A percentile compares a stretch with the other conserved stretches of the same genome.
phyloP scores from a whole-genome alignment of 2,888 invertebrate genomes.

The Vanessa cardui region DNA sequence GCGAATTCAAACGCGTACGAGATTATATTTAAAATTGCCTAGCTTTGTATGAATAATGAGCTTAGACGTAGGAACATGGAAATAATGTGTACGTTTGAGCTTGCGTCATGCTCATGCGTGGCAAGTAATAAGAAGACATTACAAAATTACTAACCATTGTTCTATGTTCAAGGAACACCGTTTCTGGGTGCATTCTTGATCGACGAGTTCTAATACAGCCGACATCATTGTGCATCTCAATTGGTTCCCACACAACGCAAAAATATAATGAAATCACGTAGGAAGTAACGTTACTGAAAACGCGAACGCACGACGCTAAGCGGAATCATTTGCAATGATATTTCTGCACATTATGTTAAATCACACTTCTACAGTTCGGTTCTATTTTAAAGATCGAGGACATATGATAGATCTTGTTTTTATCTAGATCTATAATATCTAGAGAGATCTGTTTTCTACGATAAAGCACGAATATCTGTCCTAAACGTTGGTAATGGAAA shows the following conservation, averaged over 20 bases:
- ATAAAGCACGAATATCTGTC: not conserved
- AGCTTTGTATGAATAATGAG: conserved; percentile 65
- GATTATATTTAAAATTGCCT: conserved; percentile 54
- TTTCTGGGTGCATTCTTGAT: conserved; percentile 61
- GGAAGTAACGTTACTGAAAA: conserved; percentile 51
- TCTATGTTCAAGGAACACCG: conserved; percentile 75
- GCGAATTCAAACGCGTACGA: conserved; percentile 48
- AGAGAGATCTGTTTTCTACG: not conserved
- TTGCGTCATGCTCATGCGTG: conserved; percentile 78
- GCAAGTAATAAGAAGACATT: conserved; percentile 75
- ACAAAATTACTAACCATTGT: conserved; percentile 81
- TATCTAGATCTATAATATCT: not conserved
- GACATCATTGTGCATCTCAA: conserved; percentile 67
- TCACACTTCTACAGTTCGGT: not conserved
- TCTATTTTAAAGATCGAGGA: not conserved
- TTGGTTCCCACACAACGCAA: conserved; percentile 62
- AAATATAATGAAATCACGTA: conserved; percentile 54
- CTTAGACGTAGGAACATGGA: conserved; percentile 51
- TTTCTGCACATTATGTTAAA: conserved; percentile 6
- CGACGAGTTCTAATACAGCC: conserved; percentile 64
- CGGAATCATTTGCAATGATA: conserved; percentile 18
- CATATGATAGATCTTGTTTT: not conserved
- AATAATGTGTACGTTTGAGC: conserved; percentile 53
- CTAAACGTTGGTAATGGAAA: not conserved
- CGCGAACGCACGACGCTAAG: conserved; percentile 32